Percentiles rank a stretch among this genome's conserved stretches.
phyloP scores from a whole-genome alignment of 2,797 vertebrate genomes.

The Sitta carolinensis region DNA sequence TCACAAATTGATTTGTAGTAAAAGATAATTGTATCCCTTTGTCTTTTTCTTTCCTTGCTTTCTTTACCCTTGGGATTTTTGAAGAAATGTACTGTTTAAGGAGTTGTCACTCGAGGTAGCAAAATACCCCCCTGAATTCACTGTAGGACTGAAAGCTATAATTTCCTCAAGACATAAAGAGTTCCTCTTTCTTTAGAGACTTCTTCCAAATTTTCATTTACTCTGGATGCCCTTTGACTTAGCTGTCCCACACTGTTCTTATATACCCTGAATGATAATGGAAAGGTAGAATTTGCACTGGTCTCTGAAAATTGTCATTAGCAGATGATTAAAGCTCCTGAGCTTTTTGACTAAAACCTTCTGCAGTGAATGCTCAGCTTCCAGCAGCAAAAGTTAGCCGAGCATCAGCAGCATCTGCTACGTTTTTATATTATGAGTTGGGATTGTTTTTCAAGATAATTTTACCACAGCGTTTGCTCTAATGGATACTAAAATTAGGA shows the following conservation, averaged over 20 bases:
- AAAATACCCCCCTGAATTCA: rapidly evolving
- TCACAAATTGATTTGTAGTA: not conserved
- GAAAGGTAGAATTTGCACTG: not conserved
- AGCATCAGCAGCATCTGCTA: not conserved
- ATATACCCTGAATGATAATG: not conserved
- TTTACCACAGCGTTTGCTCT: not conserved
- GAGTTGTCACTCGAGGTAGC: not conserved
- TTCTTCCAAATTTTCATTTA: not conserved
- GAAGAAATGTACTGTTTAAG: not conserved
- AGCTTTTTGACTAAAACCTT: not conserved
- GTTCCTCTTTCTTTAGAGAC: not conserved
- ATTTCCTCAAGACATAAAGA: not conserved
- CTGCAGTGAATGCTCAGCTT: not conserved
- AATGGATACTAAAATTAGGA: not conserved
- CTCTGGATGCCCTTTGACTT: not conserved
- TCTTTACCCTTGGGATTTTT: not conserved
- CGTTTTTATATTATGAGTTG: not conserved
- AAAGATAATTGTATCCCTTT: not conserved
- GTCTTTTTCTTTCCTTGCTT: not conserved
- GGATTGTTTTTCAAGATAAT: not conserved
- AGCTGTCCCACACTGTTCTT: not conserved
- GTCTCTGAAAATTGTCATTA: not conserved
- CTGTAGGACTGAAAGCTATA: not conserved
- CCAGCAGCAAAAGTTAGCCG: not conserved
- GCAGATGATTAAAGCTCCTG: not conserved